Base-by-base conservation (phyloP, 2,888 invertebrate genomes). In the Pollenia griseotomentosa region DNA sequence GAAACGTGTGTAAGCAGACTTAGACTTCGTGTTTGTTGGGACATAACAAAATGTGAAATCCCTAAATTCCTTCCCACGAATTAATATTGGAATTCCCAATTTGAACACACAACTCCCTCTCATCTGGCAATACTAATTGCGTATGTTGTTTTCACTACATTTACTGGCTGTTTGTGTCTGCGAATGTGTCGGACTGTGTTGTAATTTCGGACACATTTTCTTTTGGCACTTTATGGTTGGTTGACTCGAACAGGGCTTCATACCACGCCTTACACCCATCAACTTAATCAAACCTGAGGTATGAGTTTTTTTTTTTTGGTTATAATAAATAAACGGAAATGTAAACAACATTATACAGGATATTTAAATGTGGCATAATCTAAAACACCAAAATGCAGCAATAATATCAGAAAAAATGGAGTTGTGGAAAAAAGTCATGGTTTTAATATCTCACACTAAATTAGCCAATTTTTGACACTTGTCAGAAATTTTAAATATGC, bases 261-360 rank as follows among this genome's bases (percentile, higher is more conserved):
- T 82, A 68, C n/a, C 65, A 33, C 4, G 33, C 5, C 33, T 33
- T 2, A 2, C 33, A 2, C 33, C 55, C 1, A 57, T 65, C 40
- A n/a, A 19, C 48, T 44, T 14, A 51, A 40, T 73, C 65, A 81
- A 63, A 55, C 44, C 55, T 81, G 53, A 2, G 46, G 44, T 5
- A 81, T 81, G 53, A 81, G 63, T 19, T 83, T 33, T 33, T 33
- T 33, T 33, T 23, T 23, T 23, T 19, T 68, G 11, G 53, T 80
- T 57, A 78, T 84, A 81, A 87, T 87, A 87, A 87, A 87, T 82
- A 87, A 81, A 68, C 84, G 87, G 87, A 87, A 78, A 81, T 87
- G 84, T 87, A 57, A 73, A 71, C 55, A 74, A 81, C 70, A 84
- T 78, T 82, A 84, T 79, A 74, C 84, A 81, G 87, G 87, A 87